Evolutionary conservation across 2,113 vertebrate genomes (phyloP).

Genomic region (Acanthisitta chloris): DNA sequence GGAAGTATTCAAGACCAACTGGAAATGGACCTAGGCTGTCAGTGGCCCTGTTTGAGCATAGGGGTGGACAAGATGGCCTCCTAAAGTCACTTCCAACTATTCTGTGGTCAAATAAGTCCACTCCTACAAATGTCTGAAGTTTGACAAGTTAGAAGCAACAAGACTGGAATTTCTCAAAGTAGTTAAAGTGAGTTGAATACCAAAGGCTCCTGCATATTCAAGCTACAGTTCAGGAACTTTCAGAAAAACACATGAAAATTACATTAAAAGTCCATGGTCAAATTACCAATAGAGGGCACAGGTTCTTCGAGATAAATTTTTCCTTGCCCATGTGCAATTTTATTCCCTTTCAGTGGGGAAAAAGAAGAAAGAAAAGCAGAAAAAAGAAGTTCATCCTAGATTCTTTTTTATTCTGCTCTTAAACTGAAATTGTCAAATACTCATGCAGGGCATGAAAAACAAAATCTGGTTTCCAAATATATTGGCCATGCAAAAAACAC

Average conservation of each 20-base stretch:
- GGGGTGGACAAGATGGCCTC: neutral
- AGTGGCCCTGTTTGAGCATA: neutral
- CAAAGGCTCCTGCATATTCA: neutral
- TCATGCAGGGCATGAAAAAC: neutral
- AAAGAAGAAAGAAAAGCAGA: neutral
- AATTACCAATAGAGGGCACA: neutral
- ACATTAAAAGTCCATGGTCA: neutral
- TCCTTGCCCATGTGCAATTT: neutral
- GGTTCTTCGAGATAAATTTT: fast-evolving
- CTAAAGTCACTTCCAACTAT: neutral
- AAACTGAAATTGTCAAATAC: neutral
- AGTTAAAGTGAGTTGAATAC: neutral
- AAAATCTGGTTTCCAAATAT: neutral
- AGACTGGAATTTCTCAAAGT: neutral
- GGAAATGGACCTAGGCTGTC: neutral
- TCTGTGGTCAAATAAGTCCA: neutral
- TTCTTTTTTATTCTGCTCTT: neutral
- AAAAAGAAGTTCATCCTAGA: too few species aligned
- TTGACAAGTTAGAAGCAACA: neutral
- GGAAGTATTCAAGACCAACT: neutral
- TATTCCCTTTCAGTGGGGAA: fast-evolving
- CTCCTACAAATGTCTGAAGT: neutral
- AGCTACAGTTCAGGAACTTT: neutral
- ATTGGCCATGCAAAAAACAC: neutral
- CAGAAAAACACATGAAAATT: neutral